phyloP scores from a whole-genome alignment of 2,113 vertebrate genomes.

The zebrafish (Danio rerio) region DNA sequence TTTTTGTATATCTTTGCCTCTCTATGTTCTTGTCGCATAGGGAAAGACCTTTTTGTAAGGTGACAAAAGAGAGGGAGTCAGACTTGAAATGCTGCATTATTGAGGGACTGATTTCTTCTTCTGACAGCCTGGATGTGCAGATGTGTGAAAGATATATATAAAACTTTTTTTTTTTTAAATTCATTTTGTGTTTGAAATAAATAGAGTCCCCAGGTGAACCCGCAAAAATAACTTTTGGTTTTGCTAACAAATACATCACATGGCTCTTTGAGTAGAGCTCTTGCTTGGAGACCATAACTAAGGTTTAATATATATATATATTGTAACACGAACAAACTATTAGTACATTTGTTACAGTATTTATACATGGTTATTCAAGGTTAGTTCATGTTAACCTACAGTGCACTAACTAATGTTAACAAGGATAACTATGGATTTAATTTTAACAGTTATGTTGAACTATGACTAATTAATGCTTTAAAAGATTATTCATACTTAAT shows the following conservation, averaged over 20 bases:
- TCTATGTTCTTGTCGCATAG: background rate
- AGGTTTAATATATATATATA: no score
- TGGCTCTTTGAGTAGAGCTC: background rate
- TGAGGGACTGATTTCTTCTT: constrained; percentile 23
- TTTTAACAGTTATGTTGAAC: no score
- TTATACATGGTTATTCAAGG: no score
- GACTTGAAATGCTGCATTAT: constrained; percentile 13
- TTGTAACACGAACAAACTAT: no score
- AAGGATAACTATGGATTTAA: no score
- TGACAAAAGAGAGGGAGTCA: constrained; percentile 4
- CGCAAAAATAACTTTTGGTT: background rate
- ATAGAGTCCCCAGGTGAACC: constrained; percentile 9
- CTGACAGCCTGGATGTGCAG: constrained; percentile 2
- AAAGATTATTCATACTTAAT: no score
- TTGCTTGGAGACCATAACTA: no score
- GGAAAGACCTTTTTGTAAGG: background rate
- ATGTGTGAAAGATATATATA: background rate
- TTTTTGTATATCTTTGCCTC: background rate
- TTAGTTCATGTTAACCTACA: no score
- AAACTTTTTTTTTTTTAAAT: background rate
- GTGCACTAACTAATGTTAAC: no score
- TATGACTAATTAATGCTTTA: no score
- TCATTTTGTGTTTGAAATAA: constrained; percentile 28
- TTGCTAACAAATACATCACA: constrained; percentile 2
- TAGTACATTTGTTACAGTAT: no score